phyloP scores from a whole-genome alignment of 1,140 invertebrate species.

The Drosophila lacteicornis region DNA sequence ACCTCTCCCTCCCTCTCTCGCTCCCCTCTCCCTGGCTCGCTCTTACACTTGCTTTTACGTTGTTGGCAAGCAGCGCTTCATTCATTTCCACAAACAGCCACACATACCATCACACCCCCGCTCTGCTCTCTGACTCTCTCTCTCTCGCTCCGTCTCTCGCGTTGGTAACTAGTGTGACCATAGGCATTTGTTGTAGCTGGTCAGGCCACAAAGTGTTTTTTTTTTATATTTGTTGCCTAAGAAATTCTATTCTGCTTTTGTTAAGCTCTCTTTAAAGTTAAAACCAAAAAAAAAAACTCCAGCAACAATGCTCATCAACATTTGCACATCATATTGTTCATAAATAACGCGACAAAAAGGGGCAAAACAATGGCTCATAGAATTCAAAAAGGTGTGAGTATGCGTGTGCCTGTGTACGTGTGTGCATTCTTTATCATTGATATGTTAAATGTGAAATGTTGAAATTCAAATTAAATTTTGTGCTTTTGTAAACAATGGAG shows the following conservation, averaged over 20 bases:
- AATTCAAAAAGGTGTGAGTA: background rate
- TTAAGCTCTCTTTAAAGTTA: conserved; percentile 22
- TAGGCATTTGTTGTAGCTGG: conserved; percentile 69
- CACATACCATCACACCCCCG: conserved; percentile 34
- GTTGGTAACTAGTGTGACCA: conserved; percentile 68
- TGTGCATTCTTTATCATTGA: conserved; percentile 46
- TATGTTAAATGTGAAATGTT: conserved; percentile 55
- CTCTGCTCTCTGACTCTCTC: conserved; percentile 32
- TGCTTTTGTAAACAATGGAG: conserved; percentile 31
- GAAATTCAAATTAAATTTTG: conserved; percentile 47
- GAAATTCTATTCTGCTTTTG: conserved; percentile 34
- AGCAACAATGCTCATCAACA: conserved; percentile 60
- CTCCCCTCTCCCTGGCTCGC: conserved; percentile 30
- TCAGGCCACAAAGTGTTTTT: conserved; percentile 58
- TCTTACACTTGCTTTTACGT: conserved; percentile 56
- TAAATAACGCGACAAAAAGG: conserved; percentile 43
- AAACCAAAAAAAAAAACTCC: conserved; percentile 45
- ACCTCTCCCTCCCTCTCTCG: conserved; percentile 42
- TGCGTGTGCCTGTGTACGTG: conserved; percentile 11
- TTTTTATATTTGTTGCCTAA: conserved; percentile 14
- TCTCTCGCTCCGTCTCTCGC: conserved; percentile 38
- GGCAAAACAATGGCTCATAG: conserved; percentile 40
- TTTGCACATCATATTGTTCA: conserved; percentile 67
- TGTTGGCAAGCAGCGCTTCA: conserved; percentile 59
- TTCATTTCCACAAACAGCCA: conserved; percentile 53